Conservation (phyloP, 2,113 vertebrate species). For the Progne subis region DNA sequence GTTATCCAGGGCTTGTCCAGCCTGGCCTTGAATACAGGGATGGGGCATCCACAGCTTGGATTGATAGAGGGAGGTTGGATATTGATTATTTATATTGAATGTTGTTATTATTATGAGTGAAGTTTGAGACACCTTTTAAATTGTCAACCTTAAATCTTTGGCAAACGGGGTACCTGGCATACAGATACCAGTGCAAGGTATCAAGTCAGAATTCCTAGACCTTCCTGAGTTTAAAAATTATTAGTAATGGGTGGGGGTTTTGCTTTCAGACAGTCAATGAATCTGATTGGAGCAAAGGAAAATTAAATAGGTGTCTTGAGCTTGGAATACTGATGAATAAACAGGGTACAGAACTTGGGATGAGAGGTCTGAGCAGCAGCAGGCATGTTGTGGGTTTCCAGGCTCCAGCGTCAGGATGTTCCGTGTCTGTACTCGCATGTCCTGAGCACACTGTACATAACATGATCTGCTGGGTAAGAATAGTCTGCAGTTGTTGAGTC, state of each 20-base stretch:
- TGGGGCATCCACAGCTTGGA: not conserved
- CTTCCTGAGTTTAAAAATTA: not conserved
- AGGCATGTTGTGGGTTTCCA: not conserved
- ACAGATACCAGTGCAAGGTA: not conserved
- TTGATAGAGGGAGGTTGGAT: not conserved
- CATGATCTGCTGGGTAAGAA: slow-evolving; percentile 41
- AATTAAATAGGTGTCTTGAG: not conserved
- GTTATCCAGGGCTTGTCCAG: not conserved
- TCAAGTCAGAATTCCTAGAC: not conserved
- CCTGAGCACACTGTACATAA: slow-evolving; percentile 14
- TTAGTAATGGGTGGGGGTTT: not conserved
- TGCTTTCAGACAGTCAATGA: not conserved
- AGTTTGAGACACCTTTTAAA: not conserved
- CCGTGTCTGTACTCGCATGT: not conserved
- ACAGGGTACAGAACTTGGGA: not conserved
- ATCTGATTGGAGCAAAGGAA: not conserved
- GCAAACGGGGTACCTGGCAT: not conserved
- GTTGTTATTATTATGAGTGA: not conserved
- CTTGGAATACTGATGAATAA: not conserved
- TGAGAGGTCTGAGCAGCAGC: not conserved
- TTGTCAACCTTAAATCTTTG: not conserved
- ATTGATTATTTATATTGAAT: not conserved
- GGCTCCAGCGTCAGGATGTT: slow-evolving; percentile 26
- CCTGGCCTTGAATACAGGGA: not conserved
- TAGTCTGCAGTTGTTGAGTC: slow-evolving; percentile 45